These are phyloP conservation scores for Strongylocentrotus purpuratus DNA, from an alignment of 35 echinoderm and acorn worm genomes.

Conservation along the genomic window DNA sequence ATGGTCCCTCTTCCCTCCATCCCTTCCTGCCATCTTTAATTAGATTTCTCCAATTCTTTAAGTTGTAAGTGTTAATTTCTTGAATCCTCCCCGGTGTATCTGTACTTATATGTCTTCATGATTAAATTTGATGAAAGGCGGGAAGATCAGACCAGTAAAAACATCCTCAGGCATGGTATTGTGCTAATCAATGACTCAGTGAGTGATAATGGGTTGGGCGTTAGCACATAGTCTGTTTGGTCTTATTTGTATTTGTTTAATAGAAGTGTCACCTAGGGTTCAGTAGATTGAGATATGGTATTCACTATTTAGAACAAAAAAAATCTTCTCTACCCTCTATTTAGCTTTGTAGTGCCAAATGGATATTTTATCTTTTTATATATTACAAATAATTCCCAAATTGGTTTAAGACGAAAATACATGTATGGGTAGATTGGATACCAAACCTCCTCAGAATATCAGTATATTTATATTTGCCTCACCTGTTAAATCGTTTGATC, in stretches of 20 bases:
- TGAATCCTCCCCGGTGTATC: background rate
- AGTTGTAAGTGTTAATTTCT: background rate
- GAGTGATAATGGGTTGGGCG: background rate
- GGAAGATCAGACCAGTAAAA: constrained; percentile 1
- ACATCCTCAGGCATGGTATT: background rate
- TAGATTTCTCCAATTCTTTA: background rate
- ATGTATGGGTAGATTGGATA: too few species aligned
- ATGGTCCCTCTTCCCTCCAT: background rate
- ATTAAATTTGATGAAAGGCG: background rate
- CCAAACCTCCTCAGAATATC: too few species aligned
- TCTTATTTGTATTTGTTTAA: background rate
- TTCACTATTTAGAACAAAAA: background rate
- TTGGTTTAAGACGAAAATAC: too few species aligned
- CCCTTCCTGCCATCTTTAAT: background rate
- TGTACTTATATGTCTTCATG: background rate
- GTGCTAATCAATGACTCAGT: constrained; percentile 2
- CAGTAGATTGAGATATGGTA: background rate
- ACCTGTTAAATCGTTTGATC: too few species aligned
- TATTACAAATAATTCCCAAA: too few species aligned
- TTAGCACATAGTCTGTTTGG: background rate
- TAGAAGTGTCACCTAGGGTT: background rate
- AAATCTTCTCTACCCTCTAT: background rate
- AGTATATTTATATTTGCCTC: too few species aligned
- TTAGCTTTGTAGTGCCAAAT: background rate
- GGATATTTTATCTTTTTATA: too few species aligned